A percentile compares a stretch with the other conserved stretches of the same genome.
Conservation (phyloP, 1,140 invertebrate species). For the Calycopis cecrops region DNA sequence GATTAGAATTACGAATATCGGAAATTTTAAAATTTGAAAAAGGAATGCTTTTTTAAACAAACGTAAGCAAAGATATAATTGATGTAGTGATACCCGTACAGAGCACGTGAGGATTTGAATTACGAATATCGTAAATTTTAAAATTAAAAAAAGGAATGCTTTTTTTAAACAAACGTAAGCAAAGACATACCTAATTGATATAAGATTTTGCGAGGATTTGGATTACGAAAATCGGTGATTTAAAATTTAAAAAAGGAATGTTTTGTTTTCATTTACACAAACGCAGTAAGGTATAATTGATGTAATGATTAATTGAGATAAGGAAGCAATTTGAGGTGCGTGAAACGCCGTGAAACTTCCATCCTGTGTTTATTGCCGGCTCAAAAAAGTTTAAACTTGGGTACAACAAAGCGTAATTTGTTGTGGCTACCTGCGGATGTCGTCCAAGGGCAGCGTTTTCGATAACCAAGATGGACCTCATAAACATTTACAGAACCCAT, state of each 20-base stretch:
- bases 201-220: no score
- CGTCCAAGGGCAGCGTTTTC: slow-evolving; percentile 62
- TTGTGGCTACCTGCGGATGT: slow-evolving; percentile 66
- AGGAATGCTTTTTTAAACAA: background rate
- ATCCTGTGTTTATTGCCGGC: slow-evolving; percentile 61
- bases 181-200: no score
- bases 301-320: slow-evolving; percentile 16
- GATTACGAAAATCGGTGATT: no score
- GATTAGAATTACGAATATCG: slow-evolving; percentile 15
- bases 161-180: no score
- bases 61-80: no score
- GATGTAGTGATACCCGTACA: slow-evolving; percentile 38
- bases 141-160: background rate
- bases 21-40: background rate
- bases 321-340: slow-evolving; percentile 45
- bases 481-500: background rate
- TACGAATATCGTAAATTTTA: slow-evolving; percentile 8
- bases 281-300: slow-evolving; percentile 1
- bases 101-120: slow-evolving; percentile 45
- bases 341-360: slow-evolving; percentile 61
- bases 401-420: slow-evolving; percentile 52
- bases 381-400: slow-evolving; percentile 58
- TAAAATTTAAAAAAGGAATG: no score
- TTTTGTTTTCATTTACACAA: background rate
- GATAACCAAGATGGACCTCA: slow-evolving; percentile 30